Evolutionary conservation across 2,888 invertebrate species (phyloP).

Genomic region (Anticlea derivata): DNA sequence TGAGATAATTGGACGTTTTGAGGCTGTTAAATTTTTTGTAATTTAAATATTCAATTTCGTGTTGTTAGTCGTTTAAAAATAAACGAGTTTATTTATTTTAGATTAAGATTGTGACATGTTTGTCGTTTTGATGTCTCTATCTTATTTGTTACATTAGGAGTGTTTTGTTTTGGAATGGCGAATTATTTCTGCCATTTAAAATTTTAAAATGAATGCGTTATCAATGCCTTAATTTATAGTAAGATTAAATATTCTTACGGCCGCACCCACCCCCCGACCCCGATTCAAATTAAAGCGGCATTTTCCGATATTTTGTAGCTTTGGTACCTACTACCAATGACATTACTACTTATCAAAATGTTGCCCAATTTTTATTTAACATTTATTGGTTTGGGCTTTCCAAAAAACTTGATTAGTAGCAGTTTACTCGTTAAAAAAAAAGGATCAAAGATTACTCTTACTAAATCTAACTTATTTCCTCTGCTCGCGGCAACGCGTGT

Average conservation of each 20-base stretch:
- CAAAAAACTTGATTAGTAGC: no score
- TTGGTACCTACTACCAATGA: no score
- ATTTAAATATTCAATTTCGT: constrained; percentile 30
- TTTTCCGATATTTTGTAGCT: no score
- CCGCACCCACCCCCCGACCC: background rate
- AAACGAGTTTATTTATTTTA: constrained; percentile 34
- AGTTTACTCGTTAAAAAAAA: no score
- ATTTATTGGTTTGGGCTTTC: no score
- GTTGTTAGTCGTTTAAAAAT: constrained; percentile 25
- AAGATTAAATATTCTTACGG: background rate
- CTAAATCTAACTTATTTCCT: no score
- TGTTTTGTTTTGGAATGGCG: constrained; percentile 8
- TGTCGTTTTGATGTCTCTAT: constrained; percentile 13
- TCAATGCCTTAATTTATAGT: constrained; percentile 24
- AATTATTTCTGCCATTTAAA: constrained; percentile 8
- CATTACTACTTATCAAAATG: no score
- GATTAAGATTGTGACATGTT: constrained; percentile 13
- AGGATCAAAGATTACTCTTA: no score
- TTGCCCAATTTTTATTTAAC: no score
- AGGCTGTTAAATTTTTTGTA: constrained; percentile 43
- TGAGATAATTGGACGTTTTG: constrained; percentile 37
- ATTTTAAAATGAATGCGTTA: constrained; percentile 1
- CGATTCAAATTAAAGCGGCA: no score
- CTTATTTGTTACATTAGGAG: background rate
- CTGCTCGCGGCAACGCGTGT: no score